phyloP scores from a whole-genome alignment of 2,888 invertebrate genomes.

The Chrysotoxum bicinctum region DNA sequence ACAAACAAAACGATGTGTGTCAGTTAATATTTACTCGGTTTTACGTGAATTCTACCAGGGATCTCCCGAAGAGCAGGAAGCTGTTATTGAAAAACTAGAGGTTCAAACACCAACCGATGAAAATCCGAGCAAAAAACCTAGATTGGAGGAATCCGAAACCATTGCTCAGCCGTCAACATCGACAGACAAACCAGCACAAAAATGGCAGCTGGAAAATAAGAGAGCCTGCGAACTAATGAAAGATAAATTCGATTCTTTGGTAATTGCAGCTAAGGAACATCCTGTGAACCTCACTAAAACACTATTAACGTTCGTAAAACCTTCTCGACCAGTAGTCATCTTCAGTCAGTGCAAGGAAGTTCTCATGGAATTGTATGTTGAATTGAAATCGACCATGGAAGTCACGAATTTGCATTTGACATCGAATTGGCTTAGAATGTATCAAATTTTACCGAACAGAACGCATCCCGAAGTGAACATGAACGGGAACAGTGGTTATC shows the following conservation, averaged over 20 bases:
- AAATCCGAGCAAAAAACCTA: conserved; percentile 76
- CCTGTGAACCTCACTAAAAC: conserved; percentile 90
- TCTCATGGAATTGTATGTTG: conserved; percentile 90
- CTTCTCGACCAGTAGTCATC: conserved; percentile 92
- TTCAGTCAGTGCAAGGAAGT: conserved; percentile 92
- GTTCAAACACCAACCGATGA: conserved; percentile 63
- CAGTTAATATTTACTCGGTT: conserved; percentile 90
- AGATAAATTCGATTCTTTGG: conserved; percentile 88
- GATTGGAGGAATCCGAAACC: conserved; percentile 78
- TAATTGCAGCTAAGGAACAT: conserved; percentile 92
- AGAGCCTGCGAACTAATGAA: conserved; percentile 85
- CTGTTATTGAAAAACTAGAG: conserved; percentile 20
- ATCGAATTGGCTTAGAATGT: conserved; percentile 93
- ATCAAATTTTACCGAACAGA: conserved; percentile 94
- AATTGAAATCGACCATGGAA: conserved; percentile 87
- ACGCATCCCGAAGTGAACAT: conserved; percentile 98
- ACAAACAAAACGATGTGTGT: conserved; percentile 87
- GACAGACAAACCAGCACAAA: conserved; percentile 77
- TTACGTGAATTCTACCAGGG: conserved; percentile 87
- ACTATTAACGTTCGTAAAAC: conserved; percentile 89
- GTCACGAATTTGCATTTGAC: conserved; percentile 90
- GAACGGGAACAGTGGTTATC: conserved; percentile 93
- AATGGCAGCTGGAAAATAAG: conserved; percentile 88
- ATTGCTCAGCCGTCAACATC: conserved; percentile 4
- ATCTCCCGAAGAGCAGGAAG: conserved; percentile 57